phyloP scores from a whole-genome alignment of 2,888 invertebrate species.

The Lasioglossum vierecki region DNA sequence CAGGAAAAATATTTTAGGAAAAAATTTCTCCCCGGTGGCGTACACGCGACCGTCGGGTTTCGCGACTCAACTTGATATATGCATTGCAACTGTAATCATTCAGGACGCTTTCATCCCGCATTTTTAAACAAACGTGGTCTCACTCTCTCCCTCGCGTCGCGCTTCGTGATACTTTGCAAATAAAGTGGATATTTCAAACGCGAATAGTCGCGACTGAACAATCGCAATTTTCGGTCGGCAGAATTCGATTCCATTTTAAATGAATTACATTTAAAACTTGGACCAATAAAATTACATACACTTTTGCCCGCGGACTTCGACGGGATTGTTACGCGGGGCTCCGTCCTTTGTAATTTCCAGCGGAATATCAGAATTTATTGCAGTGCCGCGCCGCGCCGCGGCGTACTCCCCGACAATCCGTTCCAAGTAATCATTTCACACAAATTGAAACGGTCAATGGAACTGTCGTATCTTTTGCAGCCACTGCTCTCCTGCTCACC shows the following conservation, averaged over 20 bases:
- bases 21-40: not conserved
- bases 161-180: constrained; percentile 42
- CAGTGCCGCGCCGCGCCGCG: not conserved
- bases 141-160: not conserved
- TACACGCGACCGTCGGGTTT: not conserved
- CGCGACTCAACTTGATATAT: constrained; percentile 41
- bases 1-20: not conserved
- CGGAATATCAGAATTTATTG: constrained; percentile 39
- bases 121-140: constrained; percentile 41
- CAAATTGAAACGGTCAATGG: constrained; percentile 49
- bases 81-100: constrained; percentile 39
- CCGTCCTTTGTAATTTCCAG: constrained; percentile 33
- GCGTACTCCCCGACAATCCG: constrained; percentile 12
- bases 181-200: constrained; percentile 49
- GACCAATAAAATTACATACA: constrained; percentile 38
- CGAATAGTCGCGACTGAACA: constrained; percentile 16
- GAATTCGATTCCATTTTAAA: constrained; percentile 53
- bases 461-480: constrained; percentile 11
- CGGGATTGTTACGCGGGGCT: not conserved
- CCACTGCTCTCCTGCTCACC: not conserved
- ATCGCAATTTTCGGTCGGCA: constrained; percentile 44
- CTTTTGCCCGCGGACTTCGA: not conserved
- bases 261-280: constrained; percentile 52
- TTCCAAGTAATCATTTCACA: constrained; percentile 31
- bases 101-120: constrained; percentile 20